A percentile compares a stretch with the other conserved stretches of the same genome.
phyloP scores from a whole-genome alignment of 2,797 vertebrate genomes.

The Rhinophrynus dorsalis region DNA sequence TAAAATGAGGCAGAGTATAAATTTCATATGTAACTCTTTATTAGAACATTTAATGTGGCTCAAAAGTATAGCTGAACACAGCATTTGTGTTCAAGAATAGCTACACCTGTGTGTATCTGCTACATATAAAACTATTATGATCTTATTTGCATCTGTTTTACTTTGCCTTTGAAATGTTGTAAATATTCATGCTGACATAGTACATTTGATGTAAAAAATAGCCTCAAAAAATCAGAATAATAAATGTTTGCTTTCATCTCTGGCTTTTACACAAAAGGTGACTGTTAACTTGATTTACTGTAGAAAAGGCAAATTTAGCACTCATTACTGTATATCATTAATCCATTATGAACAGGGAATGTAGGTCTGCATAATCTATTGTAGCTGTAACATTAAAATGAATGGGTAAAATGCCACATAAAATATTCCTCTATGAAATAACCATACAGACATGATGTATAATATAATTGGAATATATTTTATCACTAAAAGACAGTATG shows the following conservation, averaged over 20 bases:
- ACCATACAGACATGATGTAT: neutral
- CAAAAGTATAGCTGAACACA: neutral
- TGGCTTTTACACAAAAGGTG: neutral
- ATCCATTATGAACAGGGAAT: slow-evolving; percentile 18
- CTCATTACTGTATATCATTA: slow-evolving; percentile 28
- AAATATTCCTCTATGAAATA: slow-evolving; percentile 1
- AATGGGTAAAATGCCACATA: slow-evolving; percentile 2
- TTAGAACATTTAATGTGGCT: neutral
- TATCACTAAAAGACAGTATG: neutral
- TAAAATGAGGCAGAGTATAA: neutral
- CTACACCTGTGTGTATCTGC: too few species aligned
- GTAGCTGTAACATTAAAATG: slow-evolving; percentile 13
- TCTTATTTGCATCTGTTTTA: too few species aligned
- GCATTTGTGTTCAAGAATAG: too few species aligned
- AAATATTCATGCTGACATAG: neutral
- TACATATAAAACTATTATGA: too few species aligned
- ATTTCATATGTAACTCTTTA: neutral
- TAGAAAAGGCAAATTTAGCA: neutral
- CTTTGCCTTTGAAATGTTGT: neutral
- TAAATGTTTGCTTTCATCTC: neutral
- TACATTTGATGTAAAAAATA: neutral
- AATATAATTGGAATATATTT: neutral
- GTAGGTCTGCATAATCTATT: slow-evolving; percentile 5
- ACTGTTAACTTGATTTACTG: slow-evolving; percentile 24
- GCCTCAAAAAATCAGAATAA: neutral